A percentile compares a stretch with the other conserved stretches of the same genome.
Conservation (phyloP, 2,888 invertebrate species). For the Anthophora plumipes region DNA sequence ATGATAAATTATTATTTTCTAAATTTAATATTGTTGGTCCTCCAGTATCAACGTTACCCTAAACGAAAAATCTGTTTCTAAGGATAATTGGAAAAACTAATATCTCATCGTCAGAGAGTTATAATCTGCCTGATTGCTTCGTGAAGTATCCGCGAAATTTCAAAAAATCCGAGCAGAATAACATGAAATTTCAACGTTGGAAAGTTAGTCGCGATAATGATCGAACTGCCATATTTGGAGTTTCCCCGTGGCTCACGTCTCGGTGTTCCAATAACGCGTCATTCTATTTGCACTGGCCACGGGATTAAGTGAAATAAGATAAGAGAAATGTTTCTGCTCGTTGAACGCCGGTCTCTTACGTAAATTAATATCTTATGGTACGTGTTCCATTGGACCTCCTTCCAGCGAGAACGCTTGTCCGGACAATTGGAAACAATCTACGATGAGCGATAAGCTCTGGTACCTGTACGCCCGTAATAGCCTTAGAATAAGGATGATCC, state of each 20-base stretch:
- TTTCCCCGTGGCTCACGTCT: background rate
- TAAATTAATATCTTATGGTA: slow-evolving; percentile 55
- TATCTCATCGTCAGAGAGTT: too few relatives aligned
- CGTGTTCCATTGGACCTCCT: slow-evolving; percentile 28
- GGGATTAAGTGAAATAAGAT: slow-evolving; percentile 53
- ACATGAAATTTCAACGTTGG: background rate
- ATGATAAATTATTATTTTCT: too few relatives aligned
- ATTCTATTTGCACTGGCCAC: slow-evolving; percentile 34
- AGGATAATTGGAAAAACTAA: too few relatives aligned
- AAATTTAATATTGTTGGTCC: too few relatives aligned
- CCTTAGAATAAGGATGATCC: slow-evolving; percentile 64
- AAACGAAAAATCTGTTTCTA: too few relatives aligned
- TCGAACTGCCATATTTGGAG: background rate
- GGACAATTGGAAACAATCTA: slow-evolving; percentile 64
- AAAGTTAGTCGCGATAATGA: slow-evolving; percentile 14
- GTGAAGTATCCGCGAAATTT: too few relatives aligned
- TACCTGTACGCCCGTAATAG: slow-evolving; percentile 50
- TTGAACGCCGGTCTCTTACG: slow-evolving; percentile 26
- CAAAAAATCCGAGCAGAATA: background rate
- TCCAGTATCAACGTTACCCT: too few relatives aligned
- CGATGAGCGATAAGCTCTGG: slow-evolving; percentile 57
- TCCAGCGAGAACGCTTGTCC: slow-evolving; percentile 32
- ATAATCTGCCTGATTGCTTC: too few relatives aligned
- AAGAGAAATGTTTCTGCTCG: slow-evolving; percentile 42
- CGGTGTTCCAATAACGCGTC: slow-evolving; percentile 9